These are phyloP conservation scores for Drepanosiphum platanoidis DNA, from an alignment of 2,888 invertebrate species.

Conservation along the genomic window DNA sequence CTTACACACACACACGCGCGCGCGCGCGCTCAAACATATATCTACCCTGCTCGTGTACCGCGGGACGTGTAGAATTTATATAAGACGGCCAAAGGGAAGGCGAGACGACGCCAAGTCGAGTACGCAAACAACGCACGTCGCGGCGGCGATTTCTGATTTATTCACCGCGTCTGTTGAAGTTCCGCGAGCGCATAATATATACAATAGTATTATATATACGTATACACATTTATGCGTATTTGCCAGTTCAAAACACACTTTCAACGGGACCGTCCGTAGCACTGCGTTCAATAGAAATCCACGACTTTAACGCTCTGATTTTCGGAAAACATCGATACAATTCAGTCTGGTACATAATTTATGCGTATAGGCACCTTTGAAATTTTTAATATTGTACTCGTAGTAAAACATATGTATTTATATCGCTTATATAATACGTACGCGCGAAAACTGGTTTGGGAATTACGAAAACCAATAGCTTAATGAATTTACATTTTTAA, in stretches of 20 bases:
- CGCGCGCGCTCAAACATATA: not conserved
- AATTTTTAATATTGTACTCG: not conserved
- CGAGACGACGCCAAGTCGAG: conserved; percentile 23
- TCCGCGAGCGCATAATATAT: not conserved
- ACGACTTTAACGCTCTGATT: not conserved
- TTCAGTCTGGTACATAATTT: too few species aligned
- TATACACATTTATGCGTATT: not conserved
- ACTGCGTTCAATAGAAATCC: not conserved
- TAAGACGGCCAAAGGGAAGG: not conserved
- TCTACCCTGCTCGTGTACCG: too few species aligned
- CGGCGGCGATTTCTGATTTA: not conserved
- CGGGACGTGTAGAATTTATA: not conserved
- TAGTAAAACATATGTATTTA: not conserved
- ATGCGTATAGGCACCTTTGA: not conserved
- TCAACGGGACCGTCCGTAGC: not conserved
- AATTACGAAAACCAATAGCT: conserved; percentile 30
- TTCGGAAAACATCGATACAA: not conserved
- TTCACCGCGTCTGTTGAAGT: not conserved
- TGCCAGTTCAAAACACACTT: not conserved
- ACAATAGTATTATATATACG: not conserved
- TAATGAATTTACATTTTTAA: conserved; percentile 22
- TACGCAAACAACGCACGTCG: not conserved
- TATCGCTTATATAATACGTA: not conserved
- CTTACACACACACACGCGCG: too few species aligned
- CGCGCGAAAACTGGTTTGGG: conserved; percentile 30